Conservation (phyloP, 2,888 invertebrate species). For the Hoplodrina ambigua region DNA sequence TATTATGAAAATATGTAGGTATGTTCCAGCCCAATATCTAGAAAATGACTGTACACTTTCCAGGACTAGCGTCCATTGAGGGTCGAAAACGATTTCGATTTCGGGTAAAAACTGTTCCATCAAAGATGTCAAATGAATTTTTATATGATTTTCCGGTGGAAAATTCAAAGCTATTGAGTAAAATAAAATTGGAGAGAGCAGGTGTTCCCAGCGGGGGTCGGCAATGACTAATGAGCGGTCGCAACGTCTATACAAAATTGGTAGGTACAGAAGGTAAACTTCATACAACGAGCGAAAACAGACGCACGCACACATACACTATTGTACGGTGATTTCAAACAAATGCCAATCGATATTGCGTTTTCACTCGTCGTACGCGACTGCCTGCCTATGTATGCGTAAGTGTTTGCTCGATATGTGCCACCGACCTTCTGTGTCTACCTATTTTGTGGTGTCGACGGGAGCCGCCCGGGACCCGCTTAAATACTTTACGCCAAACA, state of each 20-base stretch:
- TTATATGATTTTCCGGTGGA: conserved; percentile 71
- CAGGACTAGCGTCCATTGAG: background rate
- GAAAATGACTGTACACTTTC: conserved; percentile 6
- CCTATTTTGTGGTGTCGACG: conserved; percentile 66
- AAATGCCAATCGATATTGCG: background rate
- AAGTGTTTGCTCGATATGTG: too few relatives aligned
- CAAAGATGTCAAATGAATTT: conserved; percentile 64
- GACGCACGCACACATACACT: background rate
- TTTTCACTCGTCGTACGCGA: background rate
- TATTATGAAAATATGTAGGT: background rate
- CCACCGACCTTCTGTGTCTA: conserved; percentile 7
- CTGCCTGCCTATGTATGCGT: background rate
- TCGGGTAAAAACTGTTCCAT: conserved; percentile 40
- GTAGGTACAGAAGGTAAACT: background rate
- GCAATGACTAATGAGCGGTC: conserved; percentile 80
- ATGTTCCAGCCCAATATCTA: background rate
- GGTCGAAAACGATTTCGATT: conserved; percentile 31
- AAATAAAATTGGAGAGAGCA: conserved; percentile 72
- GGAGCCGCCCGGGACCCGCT: conserved; percentile 68
- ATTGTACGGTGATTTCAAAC: background rate
- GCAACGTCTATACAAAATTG: conserved; percentile 25
- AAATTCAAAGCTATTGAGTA: conserved; percentile 69
- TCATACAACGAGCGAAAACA: background rate
- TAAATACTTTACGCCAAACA: conserved; percentile 70
- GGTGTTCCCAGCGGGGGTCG: conserved; percentile 70